Conservation (phyloP, 2,888 invertebrate species). For the Melipona bicolor region DNA sequence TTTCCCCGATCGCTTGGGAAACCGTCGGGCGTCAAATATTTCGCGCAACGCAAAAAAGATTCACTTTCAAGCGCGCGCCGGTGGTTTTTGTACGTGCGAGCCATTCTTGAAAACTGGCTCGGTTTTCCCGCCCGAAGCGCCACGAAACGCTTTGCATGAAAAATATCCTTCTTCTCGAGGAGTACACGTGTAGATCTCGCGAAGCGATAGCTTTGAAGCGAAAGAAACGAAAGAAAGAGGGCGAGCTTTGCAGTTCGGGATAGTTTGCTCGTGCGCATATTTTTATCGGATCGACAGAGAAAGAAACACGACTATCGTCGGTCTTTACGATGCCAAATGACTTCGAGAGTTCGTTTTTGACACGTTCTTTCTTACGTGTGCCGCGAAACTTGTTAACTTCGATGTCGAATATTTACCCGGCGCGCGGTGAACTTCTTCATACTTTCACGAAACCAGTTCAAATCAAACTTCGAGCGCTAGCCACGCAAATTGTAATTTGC, state of each 20-base stretch:
- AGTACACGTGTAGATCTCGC: constrained; percentile 38
- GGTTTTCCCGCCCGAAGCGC: constrained; percentile 30
- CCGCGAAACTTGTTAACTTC: not conserved
- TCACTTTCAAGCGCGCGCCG: constrained; percentile 16
- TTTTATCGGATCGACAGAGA: constrained; percentile 7
- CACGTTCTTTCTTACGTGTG: not conserved
- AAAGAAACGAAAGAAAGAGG: constrained; percentile 39
- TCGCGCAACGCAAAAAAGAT: constrained; percentile 21
- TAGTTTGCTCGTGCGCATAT: constrained; percentile 31
- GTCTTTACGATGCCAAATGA: constrained; percentile 7
- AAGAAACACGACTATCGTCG: constrained; percentile 1
- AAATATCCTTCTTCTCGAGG: constrained; percentile 39
- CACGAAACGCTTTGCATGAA: constrained; percentile 50
- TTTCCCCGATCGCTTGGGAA: constrained; percentile 13
- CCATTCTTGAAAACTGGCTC: constrained; percentile 31
- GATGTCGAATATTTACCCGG: not conserved
- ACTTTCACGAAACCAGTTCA: not conserved
- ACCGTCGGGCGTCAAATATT: constrained; percentile 3
- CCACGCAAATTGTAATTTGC: not conserved
- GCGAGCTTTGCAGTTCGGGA: constrained; percentile 23
- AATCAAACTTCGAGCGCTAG: not conserved
- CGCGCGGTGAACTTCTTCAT: not conserved
- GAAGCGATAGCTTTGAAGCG: constrained; percentile 44
- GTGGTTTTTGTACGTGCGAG: constrained; percentile 30
- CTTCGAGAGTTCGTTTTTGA: constrained; percentile 8